Conservation (phyloP, 2,888 invertebrate species). For the Tenthredo livida region DNA sequence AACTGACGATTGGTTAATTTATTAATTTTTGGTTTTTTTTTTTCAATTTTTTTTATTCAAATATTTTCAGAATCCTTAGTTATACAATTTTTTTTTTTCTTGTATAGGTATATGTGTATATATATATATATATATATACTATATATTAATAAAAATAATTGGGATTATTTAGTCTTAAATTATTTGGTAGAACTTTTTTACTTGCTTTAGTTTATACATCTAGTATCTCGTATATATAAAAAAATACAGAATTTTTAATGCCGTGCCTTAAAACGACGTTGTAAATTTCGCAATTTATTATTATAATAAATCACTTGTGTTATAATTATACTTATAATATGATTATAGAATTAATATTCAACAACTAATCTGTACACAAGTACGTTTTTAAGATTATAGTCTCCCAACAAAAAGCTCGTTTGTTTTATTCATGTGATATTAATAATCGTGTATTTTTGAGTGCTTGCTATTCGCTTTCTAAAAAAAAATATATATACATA, state of each 20-base stretch:
- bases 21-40: neutral
- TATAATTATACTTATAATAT: slow-evolving; percentile 7
- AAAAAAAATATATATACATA: neutral
- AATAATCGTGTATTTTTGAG: neutral
- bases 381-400: slow-evolving; percentile 51
- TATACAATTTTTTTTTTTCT: slow-evolving; percentile 9
- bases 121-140: neutral
- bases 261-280: slow-evolving; percentile 19
- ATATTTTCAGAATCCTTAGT: slow-evolving; percentile 41
- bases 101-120: neutral
- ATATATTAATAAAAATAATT: slow-evolving; percentile 51
- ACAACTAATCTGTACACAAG: slow-evolving; percentile 34
- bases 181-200: slow-evolving; percentile 45
- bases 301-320: slow-evolving; percentile 41
- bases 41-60: slow-evolving; percentile 40
- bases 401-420: neutral
- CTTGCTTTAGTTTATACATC: neutral
- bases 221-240: slow-evolving; percentile 31
- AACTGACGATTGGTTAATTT: neutral
- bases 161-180: slow-evolving; percentile 32
- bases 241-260: slow-evolving; percentile 47
- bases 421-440: neutral
- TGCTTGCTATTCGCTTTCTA: neutral
- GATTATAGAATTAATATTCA: slow-evolving; percentile 30
- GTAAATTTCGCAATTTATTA: slow-evolving; percentile 10